Base-by-base conservation (phyloP, 2,888 invertebrate genomes). In the Athalia rosae region DNA sequence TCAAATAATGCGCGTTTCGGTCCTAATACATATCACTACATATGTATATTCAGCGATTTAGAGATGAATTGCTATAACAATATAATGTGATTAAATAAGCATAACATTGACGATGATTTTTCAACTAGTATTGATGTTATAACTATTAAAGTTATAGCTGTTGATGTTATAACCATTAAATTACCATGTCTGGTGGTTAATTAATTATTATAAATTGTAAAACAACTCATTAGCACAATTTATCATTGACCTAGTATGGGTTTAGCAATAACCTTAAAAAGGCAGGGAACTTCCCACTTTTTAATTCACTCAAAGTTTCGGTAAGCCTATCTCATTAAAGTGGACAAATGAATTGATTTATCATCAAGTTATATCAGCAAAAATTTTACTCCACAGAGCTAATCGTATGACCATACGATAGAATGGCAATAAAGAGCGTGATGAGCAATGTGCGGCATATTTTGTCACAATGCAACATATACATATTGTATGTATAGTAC, bases 41-140 rank as follows among this genome's bases (percentile, higher is more conserved):
- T 41, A 50, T 66, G 48, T 50, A 50, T 28, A 28, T 67, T 50
- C 48, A 15, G 8, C 15, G 0, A 28, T 50, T 50, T 13, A 67
- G 28, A 4, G 50, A 15, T 67, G 28, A 3, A 66, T 28, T 66
- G 48, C 11, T 15, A 15, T 48, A 56, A 56, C 56, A 41, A 41
- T 41, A 56, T 69, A 15, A 56, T 4, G 5, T 41, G n/a, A 43
- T 56, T 53, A 47, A 69, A 56, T 56, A 53, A 50, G 48, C 41
- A 69, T 56, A 69, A 56, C 56, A 62, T 9, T 71, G 58, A 56
- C 48, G 9, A 61, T 61, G 73, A 41, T 74, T 74, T 48, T 61
- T 48, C 28, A 61, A 74, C 48, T 73, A 74, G 61, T 61, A 74
- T 61, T 28, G 61, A 74, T 61, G 73, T 43, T n/a, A n/a, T n/a